Percentiles rank a stretch among this genome's conserved stretches.
Evolutionary conservation across 2,888 invertebrate genomes (phyloP).

Genomic region (Aphrophora alni): DNA sequence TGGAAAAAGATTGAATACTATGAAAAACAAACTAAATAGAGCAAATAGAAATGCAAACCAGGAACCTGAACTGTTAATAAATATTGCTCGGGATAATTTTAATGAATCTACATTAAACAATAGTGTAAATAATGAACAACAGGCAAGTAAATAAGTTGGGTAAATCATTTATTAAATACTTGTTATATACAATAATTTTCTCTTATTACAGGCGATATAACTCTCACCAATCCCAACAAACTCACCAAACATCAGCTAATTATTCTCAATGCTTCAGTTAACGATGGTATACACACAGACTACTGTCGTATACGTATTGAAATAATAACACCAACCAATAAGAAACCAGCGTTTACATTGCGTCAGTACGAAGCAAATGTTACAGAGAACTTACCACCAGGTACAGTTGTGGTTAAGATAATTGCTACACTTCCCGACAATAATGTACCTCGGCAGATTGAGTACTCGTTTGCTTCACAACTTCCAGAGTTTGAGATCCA

Average conservation of each 20-base stretch:
- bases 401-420: conserved; percentile 6
- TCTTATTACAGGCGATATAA: neutral
- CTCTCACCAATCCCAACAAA: neutral
- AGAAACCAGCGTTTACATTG: neutral
- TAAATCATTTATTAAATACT: no score
- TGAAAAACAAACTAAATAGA: no score
- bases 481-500: neutral
- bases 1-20: no score
- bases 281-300: conserved; percentile 19
- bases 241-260: neutral
- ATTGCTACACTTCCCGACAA: neutral
- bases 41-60: no score
- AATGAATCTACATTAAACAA: no score
- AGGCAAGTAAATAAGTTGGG: no score
- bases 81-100: no score
- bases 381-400: conserved; percentile 25
- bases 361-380: conserved; percentile 10
- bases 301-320: neutral
- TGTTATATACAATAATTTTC: no score
- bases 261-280: conserved; percentile 17
- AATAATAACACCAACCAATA: neutral
- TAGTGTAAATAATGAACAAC: no score
- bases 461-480: neutral
- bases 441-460: neutral
- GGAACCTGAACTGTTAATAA: no score